Conservation (phyloP, 2,888 invertebrate species). For the Drosophila mettleri region DNA sequence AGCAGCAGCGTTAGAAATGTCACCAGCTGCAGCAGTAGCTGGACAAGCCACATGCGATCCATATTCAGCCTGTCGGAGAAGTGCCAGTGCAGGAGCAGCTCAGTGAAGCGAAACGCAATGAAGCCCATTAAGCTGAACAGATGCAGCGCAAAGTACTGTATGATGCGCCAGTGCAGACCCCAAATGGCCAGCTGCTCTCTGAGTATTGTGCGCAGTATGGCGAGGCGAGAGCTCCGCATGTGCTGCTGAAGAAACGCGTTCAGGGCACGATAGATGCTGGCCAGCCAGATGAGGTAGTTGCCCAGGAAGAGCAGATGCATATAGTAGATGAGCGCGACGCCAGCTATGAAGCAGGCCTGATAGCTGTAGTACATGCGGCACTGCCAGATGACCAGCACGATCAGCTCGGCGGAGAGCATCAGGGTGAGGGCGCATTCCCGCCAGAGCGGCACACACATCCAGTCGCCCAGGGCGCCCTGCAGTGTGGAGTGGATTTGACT, state of each 20-base stretch:
- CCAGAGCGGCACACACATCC: conserved; percentile 50
- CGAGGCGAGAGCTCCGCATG: conserved; percentile 36
- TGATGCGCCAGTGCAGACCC: conserved; percentile 37
- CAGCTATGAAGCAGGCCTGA: conserved; percentile 46
- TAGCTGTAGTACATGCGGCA: conserved; percentile 52
- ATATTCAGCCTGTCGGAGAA: conserved; percentile 7
- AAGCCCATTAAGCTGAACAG: conserved; percentile 42
- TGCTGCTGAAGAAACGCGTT: conserved; percentile 46
- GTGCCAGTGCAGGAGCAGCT: background rate
- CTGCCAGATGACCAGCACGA: conserved; percentile 52
- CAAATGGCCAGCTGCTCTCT: conserved; percentile 35
- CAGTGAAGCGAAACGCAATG: background rate
- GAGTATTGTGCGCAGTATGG: conserved; percentile 33
- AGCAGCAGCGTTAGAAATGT: conserved; percentile 29
- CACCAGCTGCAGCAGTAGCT: conserved; percentile 25
- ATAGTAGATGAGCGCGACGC: conserved; percentile 41
- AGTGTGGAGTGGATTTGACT: conserved; percentile 29
- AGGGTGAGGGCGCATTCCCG: conserved; percentile 44
- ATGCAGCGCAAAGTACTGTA: conserved; percentile 50
- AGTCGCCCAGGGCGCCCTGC: conserved; percentile 36
- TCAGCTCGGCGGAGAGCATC: conserved; percentile 36
- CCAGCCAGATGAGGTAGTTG: conserved; percentile 59
- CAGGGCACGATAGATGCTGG: conserved; percentile 54
- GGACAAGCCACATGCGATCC: conserved; percentile 36
- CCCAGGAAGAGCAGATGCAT: conserved; percentile 57